Percentiles rank a stretch among this genome's conserved stretches.
phyloP scores from a whole-genome alignment of 2,797 vertebrate species.

The Crenuchus spilurus region DNA sequence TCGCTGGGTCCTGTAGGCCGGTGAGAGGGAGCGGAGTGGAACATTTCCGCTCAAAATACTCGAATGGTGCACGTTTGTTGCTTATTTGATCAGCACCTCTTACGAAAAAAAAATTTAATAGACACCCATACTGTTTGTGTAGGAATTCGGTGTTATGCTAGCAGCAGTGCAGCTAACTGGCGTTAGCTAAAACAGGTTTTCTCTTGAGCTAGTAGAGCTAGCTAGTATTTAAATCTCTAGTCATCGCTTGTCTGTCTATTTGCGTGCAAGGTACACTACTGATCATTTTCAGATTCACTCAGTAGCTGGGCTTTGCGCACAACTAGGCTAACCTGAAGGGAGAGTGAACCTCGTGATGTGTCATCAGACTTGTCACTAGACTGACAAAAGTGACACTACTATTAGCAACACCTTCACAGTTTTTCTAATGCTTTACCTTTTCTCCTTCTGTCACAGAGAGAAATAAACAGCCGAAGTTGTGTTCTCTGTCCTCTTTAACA shows the following conservation, averaged over 20 bases:
- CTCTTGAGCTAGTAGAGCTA: no score
- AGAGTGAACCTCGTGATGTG: neutral
- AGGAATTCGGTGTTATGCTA: neutral
- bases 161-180: no score
- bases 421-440: neutral
- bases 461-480: no score
- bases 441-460: no score
- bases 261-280: neutral
- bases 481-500: neutral
- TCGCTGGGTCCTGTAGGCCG: neutral
- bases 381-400: neutral
- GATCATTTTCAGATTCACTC: no score
- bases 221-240: no score
- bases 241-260: no score
- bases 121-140: neutral
- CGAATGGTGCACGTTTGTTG: neutral
- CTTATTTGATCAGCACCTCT: neutral
- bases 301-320: neutral
- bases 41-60: neutral
- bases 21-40: neutral
- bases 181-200: no score
- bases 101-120: neutral
- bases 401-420: neutral
- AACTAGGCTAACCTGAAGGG: neutral
- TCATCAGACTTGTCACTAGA: neutral